Conservation (phyloP, 2,113 vertebrate species). For the Erythrolamprus reginae region DNA sequence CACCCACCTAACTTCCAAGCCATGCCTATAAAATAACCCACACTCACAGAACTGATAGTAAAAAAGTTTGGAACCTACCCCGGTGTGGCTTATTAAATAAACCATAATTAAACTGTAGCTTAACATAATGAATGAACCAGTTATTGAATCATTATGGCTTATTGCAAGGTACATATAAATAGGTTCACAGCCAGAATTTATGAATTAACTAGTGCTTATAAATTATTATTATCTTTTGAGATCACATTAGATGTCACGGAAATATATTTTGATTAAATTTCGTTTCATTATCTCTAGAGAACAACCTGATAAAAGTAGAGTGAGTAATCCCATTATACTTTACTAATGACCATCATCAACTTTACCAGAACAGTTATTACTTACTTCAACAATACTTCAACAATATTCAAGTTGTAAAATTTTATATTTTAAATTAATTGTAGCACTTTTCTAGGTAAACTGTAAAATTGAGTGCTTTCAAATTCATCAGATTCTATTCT, state of each 20-base stretch:
- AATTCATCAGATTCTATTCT: background rate
- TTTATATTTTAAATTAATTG: background rate
- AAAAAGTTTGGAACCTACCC: too few relatives aligned
- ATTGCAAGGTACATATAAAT: background rate
- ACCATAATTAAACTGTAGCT: background rate
- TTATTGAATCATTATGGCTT: background rate
- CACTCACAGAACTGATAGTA: too few relatives aligned
- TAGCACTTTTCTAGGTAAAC: background rate
- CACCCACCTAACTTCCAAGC: too few relatives aligned
- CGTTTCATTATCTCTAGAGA: background rate
- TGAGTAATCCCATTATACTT: background rate
- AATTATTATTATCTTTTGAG: background rate
- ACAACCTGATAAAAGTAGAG: background rate
- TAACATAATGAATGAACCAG: background rate
- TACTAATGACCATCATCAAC: background rate
- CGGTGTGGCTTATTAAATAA: background rate
- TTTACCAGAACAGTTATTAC: background rate
- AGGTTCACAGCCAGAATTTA: background rate
- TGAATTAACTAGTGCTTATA: background rate
- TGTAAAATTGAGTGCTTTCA: background rate
- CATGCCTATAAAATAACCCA: too few relatives aligned
- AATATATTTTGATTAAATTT: background rate
- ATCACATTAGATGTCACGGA: background rate
- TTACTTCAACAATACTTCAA: background rate
- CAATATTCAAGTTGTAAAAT: background rate